Evolutionary conservation across 2,113 vertebrate genomes (phyloP), one percentile per base, ranked within the genome.

Genomic region (Varanus komodoensis): DNA sequence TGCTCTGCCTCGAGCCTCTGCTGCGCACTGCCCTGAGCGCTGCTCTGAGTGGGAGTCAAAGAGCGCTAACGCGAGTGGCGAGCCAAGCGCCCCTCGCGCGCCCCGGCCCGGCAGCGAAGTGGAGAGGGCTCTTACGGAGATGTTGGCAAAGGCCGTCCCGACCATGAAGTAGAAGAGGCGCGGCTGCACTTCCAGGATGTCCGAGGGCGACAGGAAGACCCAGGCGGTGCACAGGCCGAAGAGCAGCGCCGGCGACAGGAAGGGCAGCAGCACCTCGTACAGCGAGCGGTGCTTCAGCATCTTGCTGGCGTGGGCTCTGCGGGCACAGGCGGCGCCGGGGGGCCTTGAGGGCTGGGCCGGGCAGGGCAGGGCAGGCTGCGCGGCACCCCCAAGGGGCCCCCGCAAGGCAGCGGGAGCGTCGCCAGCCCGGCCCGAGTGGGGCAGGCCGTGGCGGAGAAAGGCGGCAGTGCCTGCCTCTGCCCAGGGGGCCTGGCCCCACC

Each of bases 101-200:
- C 9, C 11, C 61, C 2, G 29, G 19, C 4, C 52, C n/a, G 52
- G 34, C 38, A 48, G 21, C 0, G 81, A 92, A 74, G 57, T 15
- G 27, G 32, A 50, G 48, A 88, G 89, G 8, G 27, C 15, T 61
- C 98, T 98, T 95, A 99, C 99, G 27, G 99, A 99, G 94, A 98
- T 98, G 44, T 99, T 99, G 82, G 99, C 98, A 8, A 99, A 99
- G 89, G 98, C 98, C 14, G 99, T 99, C 80, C 99, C 99, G 92
- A 99, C 98, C 98, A 99, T 99, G 95, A 99, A 98, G 95, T 98
- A 99, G 98, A 98, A 99, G 74, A 98, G 90, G 89, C 99, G 97
- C 89, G 99, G 99, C 89, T 99, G 98, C 74, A 95, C 93, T 91
- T 99, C 97, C 57, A 99, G 94, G 97, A 99, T 97, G 91, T 97